Percentiles rank a stretch among this genome's conserved stretches.
Evolutionary conservation across 2,888 invertebrate species (phyloP).

Genomic region (Trachelus iudaicus): DNA sequence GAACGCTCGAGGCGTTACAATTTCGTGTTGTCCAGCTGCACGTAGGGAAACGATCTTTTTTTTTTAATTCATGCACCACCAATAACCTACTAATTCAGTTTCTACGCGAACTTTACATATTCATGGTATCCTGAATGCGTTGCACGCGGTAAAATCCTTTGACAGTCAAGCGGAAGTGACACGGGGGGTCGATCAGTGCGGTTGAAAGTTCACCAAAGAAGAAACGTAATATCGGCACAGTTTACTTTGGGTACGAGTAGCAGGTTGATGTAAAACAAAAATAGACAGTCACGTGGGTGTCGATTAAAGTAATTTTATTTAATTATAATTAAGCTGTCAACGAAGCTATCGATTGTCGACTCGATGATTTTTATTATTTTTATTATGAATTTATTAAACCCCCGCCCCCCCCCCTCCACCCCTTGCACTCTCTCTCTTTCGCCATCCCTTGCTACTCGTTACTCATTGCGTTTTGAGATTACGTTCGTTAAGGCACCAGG

Average conservation of each 20-base stretch:
- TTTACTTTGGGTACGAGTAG: not conserved
- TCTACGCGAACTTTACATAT: not conserved
- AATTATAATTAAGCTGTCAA: not conserved
- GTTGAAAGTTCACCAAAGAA: not conserved
- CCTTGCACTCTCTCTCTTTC: constrained; percentile 4
- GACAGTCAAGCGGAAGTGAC: not conserved
- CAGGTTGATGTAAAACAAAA: not conserved
- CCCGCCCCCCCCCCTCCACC: not conserved
- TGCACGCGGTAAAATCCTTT: not conserved
- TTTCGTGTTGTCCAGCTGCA: not conserved
- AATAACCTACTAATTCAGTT: not conserved
- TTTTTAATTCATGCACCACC: not conserved
- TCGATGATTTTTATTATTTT: not conserved
- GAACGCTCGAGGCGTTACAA: no score
- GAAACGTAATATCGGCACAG: not conserved
- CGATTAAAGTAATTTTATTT: not conserved
- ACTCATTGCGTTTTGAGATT: constrained; percentile 3
- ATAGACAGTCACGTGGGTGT: not conserved
- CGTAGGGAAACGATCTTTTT: not conserved
- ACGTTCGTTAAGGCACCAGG: not conserved
- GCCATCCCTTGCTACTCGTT: not conserved
- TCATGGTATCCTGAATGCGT: not conserved
- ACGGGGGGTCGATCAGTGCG: not conserved
- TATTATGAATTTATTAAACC: constrained; percentile 6
- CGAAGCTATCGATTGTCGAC: not conserved